Evolutionary conservation across 1,140 invertebrate species (phyloP), one percentile per base, ranked within the genome.

Genomic region (Cephus cinctus): DNA sequence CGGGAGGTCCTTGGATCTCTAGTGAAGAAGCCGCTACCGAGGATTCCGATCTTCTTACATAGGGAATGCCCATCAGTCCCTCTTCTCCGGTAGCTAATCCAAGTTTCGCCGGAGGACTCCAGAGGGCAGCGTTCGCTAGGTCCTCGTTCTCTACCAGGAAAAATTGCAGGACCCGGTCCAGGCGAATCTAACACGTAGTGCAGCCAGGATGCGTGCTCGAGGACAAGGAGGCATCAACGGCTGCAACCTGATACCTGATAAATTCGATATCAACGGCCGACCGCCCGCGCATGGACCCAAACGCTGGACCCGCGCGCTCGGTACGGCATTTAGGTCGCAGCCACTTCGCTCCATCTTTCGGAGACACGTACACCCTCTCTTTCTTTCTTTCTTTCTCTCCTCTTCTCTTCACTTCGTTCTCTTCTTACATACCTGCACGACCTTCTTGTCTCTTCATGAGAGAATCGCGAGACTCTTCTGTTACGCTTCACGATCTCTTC

Each of bases 261-360:
- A 72, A 72, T 69, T 71, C 62, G 68, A 72, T 72, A 72, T 72
- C 65, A 65, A 61, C 63, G 52, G 59, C 52, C n/a, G n/a, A n/a
- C 50, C 63, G 59, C 57, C 61, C 57, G 59, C 59, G 63, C 48
- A 11, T 36, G 11, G 34, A 36, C 14, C 4, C 5, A 36, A 18
- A 12, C n/a, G n/a, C 54, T 54, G 54, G 47, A 40, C 54, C 59
- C 59, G 59, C n/a, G n/a, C n/a, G n/a, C n/a, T n/a, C n/a, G n/a
- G n/a, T n/a, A n/a, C n/a, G n/a, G n/a, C 59, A 61, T 61, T 61
- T 61, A 57, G 50, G 51, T 48, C 38, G 39, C n/a, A 42, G 16
- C 23, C 42, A 42, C 21, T 11, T 6, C 6, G 5, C 45, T 25
- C n/a, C n/a, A 22, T 4, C 27, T 41, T 11, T n/a, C 21, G n/a